A percentile compares a stretch with the other conserved stretches of the same genome.
phyloP scores from a whole-genome alignment of 2,888 invertebrate genomes.

The Philereme vetulata region DNA sequence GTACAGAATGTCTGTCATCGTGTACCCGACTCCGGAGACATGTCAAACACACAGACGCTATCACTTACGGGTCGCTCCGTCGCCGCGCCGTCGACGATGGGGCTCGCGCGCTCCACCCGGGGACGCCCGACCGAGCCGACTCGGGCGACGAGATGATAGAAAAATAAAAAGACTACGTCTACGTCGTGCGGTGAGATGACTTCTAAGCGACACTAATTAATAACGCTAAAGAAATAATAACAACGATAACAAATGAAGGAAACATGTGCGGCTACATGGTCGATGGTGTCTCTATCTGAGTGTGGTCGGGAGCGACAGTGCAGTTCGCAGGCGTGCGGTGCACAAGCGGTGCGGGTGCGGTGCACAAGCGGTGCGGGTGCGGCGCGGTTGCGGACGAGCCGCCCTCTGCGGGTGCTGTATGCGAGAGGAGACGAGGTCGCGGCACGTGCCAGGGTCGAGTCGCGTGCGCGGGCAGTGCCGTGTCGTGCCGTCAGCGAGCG shows the following conservation, averaged over 20 bases:
- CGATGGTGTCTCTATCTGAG: neutral
- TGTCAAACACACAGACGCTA: conserved; percentile 70
- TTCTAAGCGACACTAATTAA: conserved; percentile 16
- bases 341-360: conserved; percentile 15
- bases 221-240: neutral
- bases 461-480: conserved; percentile 29
- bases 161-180: conserved; percentile 38
- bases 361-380: conserved; percentile 22
- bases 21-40: conserved; percentile 92
- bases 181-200: conserved; percentile 33
- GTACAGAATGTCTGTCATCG: conserved; percentile 95
- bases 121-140: conserved; percentile 14
- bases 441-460: conserved; percentile 33
- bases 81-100: conserved; percentile 36
- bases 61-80: conserved; percentile 57
- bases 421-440: conserved; percentile 31
- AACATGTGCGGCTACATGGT: neutral
- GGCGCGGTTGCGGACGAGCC: conserved; percentile 10
- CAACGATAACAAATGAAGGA: neutral
- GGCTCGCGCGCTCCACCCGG: conserved; percentile 27
- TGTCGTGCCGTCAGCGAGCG: conserved; percentile 10
- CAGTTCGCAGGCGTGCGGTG: neutral
- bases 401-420: conserved; percentile 36
- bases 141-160: conserved; percentile 43
- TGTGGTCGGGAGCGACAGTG: neutral